Conservation (phyloP, 1,140 invertebrate species). For the Drosophila malerkotliana region DNA sequence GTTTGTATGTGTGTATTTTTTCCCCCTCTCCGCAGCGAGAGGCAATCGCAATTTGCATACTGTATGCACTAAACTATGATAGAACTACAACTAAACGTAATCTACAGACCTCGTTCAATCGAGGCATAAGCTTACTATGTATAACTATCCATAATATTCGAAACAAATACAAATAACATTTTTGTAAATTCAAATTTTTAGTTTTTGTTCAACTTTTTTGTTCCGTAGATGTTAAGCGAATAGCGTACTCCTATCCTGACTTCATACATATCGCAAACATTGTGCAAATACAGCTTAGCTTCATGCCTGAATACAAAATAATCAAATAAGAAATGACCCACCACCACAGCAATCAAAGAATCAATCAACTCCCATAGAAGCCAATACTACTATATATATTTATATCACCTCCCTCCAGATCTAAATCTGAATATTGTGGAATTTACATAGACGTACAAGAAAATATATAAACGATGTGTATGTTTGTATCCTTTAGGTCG, state of each 20-base stretch:
- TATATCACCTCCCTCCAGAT: constrained; percentile 44
- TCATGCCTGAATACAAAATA: constrained; percentile 16
- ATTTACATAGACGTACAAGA: constrained; percentile 44
- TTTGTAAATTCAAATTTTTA: constrained; percentile 63
- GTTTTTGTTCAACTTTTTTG: constrained; percentile 40
- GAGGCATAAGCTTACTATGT: constrained; percentile 61
- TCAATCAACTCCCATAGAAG: constrained; percentile 46
- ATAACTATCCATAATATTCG: constrained; percentile 63
- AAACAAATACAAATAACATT: constrained; percentile 70
- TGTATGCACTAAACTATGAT: constrained; percentile 75
- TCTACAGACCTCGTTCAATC: constrained; percentile 45
- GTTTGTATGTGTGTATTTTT: constrained; percentile 65
- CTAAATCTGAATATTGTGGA: constrained; percentile 46
- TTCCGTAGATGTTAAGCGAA: constrained; percentile 53
- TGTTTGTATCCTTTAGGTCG: constrained; percentile 7
- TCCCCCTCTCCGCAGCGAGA: constrained; percentile 31
- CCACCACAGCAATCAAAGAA: constrained; percentile 52
- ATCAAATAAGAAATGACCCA: constrained; percentile 30
- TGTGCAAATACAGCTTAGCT: constrained; percentile 65
- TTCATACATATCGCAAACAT: constrained; percentile 76
- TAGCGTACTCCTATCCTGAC: constrained; percentile 61
- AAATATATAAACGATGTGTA: constrained; percentile 3
- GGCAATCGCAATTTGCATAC: constrained; percentile 73
- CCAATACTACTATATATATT: constrained; percentile 18
- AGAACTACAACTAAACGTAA: constrained; percentile 55